These are phyloP conservation scores for Sebastes reedi DNA, from an alignment of 2,797 vertebrate species.

Conservation along the genomic window DNA sequence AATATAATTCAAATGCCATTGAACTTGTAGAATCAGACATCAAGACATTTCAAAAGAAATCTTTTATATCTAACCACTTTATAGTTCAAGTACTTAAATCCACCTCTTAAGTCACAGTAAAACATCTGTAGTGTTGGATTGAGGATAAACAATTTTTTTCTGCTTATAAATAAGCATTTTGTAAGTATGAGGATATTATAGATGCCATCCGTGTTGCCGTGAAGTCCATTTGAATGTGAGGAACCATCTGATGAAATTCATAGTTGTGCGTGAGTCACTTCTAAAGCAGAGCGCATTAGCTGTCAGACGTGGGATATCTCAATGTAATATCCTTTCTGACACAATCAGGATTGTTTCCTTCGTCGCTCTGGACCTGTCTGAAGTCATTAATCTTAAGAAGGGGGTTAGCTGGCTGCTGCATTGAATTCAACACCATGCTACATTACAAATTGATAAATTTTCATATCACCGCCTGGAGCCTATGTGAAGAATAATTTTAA, in stretches of 20 bases:
- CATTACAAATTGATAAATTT: conserved; percentile 80
- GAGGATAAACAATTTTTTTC: background rate
- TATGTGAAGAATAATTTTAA: conserved; percentile 45
- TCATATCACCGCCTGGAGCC: conserved; percentile 63
- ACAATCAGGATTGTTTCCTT: conserved; percentile 83
- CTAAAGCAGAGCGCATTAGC: conserved; percentile 79
- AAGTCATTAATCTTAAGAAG: conserved; percentile 82
- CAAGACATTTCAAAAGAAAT: conserved; percentile 12
- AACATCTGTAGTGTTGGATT: background rate
- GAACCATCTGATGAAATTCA: conserved; percentile 64
- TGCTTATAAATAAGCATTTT: background rate
- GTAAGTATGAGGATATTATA: conserved; percentile 3
- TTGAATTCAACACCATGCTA: conserved; percentile 73
- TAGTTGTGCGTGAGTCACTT: conserved; percentile 68
- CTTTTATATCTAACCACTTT: conserved; percentile 3
- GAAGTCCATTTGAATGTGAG: conserved; percentile 58
- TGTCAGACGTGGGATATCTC: conserved; percentile 81
- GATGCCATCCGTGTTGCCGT: conserved; percentile 18
- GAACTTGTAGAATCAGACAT: conserved; percentile 33
- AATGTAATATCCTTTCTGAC: conserved; percentile 85
- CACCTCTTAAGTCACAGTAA: background rate
- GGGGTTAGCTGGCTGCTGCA: conserved; percentile 68
- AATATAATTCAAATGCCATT: conserved; percentile 56
- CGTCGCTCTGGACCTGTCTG: conserved; percentile 81
- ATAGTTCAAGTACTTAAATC: background rate